Evolutionary conservation across 1,140 invertebrate genomes (phyloP), one percentile per base, ranked within the genome.

Genomic region (Drosophila yakuba): DNA sequence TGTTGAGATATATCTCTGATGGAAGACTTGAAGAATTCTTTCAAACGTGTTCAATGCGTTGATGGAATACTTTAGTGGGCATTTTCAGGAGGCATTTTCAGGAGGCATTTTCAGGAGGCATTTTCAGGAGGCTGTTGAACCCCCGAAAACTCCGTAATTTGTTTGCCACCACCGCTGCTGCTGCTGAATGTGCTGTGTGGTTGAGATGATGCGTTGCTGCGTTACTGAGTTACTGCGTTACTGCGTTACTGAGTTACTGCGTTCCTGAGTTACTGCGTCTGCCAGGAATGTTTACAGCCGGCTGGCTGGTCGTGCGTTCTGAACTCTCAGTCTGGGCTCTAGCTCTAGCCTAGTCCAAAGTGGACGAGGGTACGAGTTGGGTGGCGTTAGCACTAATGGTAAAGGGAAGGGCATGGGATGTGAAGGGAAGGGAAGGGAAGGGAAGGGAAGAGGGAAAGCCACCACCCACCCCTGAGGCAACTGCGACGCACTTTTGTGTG

Each of bases 401-500:
- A 20, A 47, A 2, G 20, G 44, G 17, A 20, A 14, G 2, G 36
- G 36, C 4, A 36, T 28, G 28, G 43, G 14, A 63, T 17, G 17
- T 17, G 17, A 41, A 11, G 15, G 8, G 15, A 10, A 44, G 17
- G 17, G 17, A 41, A 11, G 15, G 8, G 15, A 10, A 44, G 17
- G 17, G 43, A 20, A 41, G 15, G 51, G 25, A 11, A 28, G 17
- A 35, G 23, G 45, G 11, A 64, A 43, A 75, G 61, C 73, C 52
- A 75, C 71, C 73, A 74, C 68, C 72, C 73, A 75, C 72, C 73
- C 57, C 59, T 38, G 25, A 15, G 43, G 66, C 58, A 69, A 61
- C 39, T 71, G 68, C 68, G 68, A 71, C 68, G 67, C 67, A 71
- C 20, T 71, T 71, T 71, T 55, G 63, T 61, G 56, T 36, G 23